Conservation (phyloP, 2,888 invertebrate species). For the Xestia ashworthii region DNA sequence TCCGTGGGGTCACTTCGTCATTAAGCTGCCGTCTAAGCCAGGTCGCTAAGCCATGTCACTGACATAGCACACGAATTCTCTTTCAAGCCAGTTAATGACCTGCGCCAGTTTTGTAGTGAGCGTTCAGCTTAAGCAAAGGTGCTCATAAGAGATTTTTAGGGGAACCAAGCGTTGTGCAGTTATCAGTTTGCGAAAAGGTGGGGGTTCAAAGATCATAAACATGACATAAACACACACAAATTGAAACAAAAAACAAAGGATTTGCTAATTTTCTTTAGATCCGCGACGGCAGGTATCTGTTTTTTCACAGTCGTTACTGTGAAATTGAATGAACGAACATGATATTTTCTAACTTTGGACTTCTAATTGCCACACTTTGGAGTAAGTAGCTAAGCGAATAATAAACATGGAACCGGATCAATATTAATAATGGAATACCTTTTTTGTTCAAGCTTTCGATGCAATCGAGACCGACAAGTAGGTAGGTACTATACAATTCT, state of each 20-base stretch:
- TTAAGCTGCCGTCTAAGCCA: neutral
- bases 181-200: neutral
- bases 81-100: conserved; percentile 37
- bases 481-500: neutral
- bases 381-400: neutral
- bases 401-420: neutral
- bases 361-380: neutral
- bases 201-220: neutral
- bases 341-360: neutral
- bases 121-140: neutral
- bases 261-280: neutral
- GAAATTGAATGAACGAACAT: neutral
- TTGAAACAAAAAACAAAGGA: neutral
- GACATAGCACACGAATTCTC: conserved; percentile 4
- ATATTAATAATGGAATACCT: neutral
- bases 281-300: neutral
- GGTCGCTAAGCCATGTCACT: conserved; percentile 6
- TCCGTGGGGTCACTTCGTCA: neutral
- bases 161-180: neutral
- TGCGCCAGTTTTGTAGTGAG: conserved; percentile 33
- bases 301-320: neutral
- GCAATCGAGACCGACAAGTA: too few species aligned
- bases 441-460: neutral
- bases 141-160: neutral
- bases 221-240: neutral